Base-by-base conservation (phyloP, 2,113 vertebrate genomes). In the Callipepla squamata region DNA sequence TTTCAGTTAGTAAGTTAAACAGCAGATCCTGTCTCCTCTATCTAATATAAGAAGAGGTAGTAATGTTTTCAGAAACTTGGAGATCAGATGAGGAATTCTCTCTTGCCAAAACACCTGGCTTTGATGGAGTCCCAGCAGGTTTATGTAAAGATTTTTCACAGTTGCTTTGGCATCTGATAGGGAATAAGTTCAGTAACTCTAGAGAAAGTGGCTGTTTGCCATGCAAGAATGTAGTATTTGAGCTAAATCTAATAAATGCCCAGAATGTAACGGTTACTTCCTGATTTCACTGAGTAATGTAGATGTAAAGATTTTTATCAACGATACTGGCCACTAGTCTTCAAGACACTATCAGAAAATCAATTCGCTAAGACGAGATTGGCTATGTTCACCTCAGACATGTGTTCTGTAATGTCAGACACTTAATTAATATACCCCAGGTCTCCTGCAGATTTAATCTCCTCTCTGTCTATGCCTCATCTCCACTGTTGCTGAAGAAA, bases 261-360 rank as follows among this genome's bases (percentile, higher is more conserved):
- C 78, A 82, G 51, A 76, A 75, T 32, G 13, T 84, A 81, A 67
- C 55, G 42, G 82, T 92, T 87, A 88, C 90, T 90, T 96, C 96
- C 95, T 94, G 82, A 85, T 93, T 95, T 93, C 90, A 79, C 93
- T 89, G 90, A 92, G 90, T 89, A 95, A 92, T 68, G 85, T 62
- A 92, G 77, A 96, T 95, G 85, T 96, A 94, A 96, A 96, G 95
- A 94, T 97, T 96, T 91, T 92, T 95, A 95, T 97, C 85, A 0
- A 70, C 23, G 44, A 66, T 89, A 67, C 73, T 67, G 92, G 95
- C 65, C 50, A 90, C 78, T 72, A 34, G 91, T 92, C 89, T 96
- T 97, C 85, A 96, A 84, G 80, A 93, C 57, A 78, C 75, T 91
- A 96, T 96, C 96, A 87, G 89, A 97, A 97, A 98, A 97, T 97